Evolutionary conservation across 2,113 vertebrate species (phyloP).

Genomic region (Monopterus albus): DNA sequence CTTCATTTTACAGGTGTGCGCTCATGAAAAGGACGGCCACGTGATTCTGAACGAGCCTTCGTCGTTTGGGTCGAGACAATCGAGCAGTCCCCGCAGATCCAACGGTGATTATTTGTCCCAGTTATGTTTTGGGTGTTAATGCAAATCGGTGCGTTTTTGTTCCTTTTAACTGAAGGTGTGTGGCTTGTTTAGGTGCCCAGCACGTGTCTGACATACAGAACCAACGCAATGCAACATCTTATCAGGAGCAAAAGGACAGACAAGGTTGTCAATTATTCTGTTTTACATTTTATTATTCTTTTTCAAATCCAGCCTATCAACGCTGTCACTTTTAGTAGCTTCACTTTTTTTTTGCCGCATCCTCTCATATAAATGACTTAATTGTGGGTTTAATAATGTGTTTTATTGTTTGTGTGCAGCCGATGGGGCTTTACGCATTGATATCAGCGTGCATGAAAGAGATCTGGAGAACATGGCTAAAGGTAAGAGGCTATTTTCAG

Average conservation of each 20-base stretch:
- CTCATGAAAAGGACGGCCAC: conserved; percentile 84
- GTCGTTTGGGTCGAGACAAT: conserved; percentile 80
- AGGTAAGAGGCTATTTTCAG: conserved; percentile 82
- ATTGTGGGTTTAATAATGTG: background rate
- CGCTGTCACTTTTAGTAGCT: background rate
- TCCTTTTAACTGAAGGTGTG: background rate
- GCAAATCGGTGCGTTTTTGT: background rate
- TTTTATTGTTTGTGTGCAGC: conserved; percentile 72
- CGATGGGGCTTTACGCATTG: conserved; percentile 86
- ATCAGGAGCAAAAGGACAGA: conserved; percentile 89
- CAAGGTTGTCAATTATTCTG: conserved; percentile 72
- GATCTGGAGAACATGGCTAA: conserved; percentile 95
- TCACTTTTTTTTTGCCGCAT: background rate
- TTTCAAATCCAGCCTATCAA: background rate
- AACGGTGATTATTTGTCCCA: conserved; percentile 82
- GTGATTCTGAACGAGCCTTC: conserved; percentile 73
- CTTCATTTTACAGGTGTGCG: conserved; percentile 85
- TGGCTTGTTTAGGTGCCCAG: conserved; percentile 32
- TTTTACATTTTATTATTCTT: conserved; percentile 33
- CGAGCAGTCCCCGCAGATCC: conserved; percentile 80
- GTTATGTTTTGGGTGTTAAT: background rate
- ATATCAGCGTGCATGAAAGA: conserved; percentile 88
- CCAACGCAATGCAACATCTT: conserved; percentile 84
- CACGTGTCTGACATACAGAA: conserved; percentile 86
- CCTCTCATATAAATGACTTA: background rate